Evolutionary conservation across 2,888 invertebrate genomes (phyloP), one percentile per base, ranked within the genome.

Genomic region (Brassicogethes aeneus): DNA sequence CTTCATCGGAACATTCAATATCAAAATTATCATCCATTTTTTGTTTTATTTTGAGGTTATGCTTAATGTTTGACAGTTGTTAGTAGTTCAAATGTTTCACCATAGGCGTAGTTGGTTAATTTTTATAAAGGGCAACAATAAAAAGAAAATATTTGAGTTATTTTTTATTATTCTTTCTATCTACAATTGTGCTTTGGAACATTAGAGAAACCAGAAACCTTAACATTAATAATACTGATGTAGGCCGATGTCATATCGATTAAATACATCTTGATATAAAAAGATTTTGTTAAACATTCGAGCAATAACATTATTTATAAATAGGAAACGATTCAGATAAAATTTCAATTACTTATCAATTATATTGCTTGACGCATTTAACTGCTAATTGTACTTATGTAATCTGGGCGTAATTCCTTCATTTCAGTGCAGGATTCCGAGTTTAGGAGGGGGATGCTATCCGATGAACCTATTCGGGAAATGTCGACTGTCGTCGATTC

Each of bases 1-100:
- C 83, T 8, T 81, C 81, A 48, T 81, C 82, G 1, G 82, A 79
- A 64, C 84, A 82, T 13, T 78, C 73, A 15, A 81, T 59, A 32
- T 72, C 72, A 77, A 79, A 82, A 41, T 79, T 75, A 15, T 79
- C 76, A 8, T 61, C 57, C 52, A 55, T 54, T 43, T 10, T 32
- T 29, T 32, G 10, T 16, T 42, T 29, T 16, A 42, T n/a, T n/a
- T n/a, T n/a, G n/a, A n/a, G n/a, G n/a, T n/a, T 3, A 16, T 32
- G 16, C 29, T 3, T 15, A 8, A 12, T 14, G 3, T 2, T 23
- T 39, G 23, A 37, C 31, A 16, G 3, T n/a, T 29, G 29, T 29
- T 29, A 8, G n/a, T 29, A 29, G 29, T 29, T 29, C 29, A 29
- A 29, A 29, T 29, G 29, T n/a, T 29, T 29, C n/a, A 29, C n/a